phyloP scores from a whole-genome alignment of 2,113 vertebrate genomes.

The Halcyon senegalensis region DNA sequence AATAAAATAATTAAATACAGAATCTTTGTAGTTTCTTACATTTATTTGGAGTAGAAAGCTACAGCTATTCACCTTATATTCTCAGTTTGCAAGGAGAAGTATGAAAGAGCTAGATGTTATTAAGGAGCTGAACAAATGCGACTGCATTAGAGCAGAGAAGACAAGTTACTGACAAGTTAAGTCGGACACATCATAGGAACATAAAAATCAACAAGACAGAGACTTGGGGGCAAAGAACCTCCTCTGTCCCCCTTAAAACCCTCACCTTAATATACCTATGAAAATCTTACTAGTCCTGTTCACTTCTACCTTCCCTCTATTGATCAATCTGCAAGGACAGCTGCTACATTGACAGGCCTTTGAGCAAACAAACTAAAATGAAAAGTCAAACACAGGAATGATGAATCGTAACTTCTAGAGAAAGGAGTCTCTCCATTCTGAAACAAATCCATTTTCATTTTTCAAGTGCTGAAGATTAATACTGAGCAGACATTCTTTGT shows the following conservation, averaged over 20 bases:
- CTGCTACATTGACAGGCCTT: background rate
- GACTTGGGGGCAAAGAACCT: background rate
- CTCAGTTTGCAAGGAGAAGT: background rate
- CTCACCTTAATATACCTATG: background rate
- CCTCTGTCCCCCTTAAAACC: background rate
- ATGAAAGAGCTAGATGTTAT: background rate
- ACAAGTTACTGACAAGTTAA: slow-evolving; percentile 28
- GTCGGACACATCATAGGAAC: background rate
- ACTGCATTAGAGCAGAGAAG: background rate
- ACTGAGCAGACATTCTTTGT: background rate
- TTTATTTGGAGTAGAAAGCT: background rate
- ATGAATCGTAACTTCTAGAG: background rate
- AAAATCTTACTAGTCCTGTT: background rate
- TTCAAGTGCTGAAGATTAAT: background rate
- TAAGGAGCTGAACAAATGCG: background rate
- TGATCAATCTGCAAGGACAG: background rate
- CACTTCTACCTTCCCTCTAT: background rate
- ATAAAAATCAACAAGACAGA: slow-evolving; percentile 24
- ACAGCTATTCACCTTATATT: background rate
- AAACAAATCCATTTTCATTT: background rate
- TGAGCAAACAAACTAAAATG: background rate
- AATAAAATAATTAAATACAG: background rate
- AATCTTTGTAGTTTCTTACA: background rate
- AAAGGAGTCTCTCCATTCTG: background rate
- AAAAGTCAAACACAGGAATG: background rate